Conservation (phyloP, 2,797 vertebrate species). For the Sebastes dallii region DNA sequence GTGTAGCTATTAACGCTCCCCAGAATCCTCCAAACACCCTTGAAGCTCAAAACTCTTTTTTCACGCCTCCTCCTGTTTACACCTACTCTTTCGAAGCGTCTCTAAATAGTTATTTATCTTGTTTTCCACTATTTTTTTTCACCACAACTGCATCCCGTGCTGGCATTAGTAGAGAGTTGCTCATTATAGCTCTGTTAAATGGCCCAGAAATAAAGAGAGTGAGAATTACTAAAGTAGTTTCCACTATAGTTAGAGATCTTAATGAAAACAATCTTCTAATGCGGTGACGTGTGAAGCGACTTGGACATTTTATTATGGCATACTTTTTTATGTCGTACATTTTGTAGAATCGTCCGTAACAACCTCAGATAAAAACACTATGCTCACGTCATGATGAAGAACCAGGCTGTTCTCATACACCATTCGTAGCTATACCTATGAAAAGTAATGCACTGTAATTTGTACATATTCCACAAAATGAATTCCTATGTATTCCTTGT, state of each 20-base stretch:
- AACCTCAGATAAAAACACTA: neutral
- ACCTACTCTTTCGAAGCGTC: slow-evolving; percentile 36
- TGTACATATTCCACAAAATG: no score
- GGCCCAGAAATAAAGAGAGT: neutral
- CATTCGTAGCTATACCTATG: no score
- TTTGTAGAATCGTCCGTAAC: neutral
- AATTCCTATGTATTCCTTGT: no score
- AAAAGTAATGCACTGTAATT: no score
- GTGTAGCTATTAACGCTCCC: slow-evolving; percentile 27
- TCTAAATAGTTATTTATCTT: slow-evolving; percentile 27
- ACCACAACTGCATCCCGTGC: slow-evolving; percentile 3
- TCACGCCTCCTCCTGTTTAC: slow-evolving; percentile 44
- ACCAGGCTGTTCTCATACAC: no score
- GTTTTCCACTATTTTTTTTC: slow-evolving; percentile 34
- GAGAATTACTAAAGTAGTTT: slow-evolving; percentile 7
- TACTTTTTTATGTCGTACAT: slow-evolving; percentile 3
- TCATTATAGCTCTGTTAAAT: slow-evolving; percentile 20
- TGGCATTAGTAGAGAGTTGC: slow-evolving; percentile 3
- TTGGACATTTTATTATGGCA: neutral
- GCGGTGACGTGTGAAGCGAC: slow-evolving; percentile 1
- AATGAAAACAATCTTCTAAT: slow-evolving; percentile 13
- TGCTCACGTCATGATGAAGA: neutral
- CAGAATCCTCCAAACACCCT: slow-evolving; percentile 38
- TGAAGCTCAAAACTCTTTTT: slow-evolving; percentile 28
- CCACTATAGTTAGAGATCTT: neutral